Conservation (phyloP, 2,797 vertebrate genomes). For the Scolopax bukidnonensis region DNA sequence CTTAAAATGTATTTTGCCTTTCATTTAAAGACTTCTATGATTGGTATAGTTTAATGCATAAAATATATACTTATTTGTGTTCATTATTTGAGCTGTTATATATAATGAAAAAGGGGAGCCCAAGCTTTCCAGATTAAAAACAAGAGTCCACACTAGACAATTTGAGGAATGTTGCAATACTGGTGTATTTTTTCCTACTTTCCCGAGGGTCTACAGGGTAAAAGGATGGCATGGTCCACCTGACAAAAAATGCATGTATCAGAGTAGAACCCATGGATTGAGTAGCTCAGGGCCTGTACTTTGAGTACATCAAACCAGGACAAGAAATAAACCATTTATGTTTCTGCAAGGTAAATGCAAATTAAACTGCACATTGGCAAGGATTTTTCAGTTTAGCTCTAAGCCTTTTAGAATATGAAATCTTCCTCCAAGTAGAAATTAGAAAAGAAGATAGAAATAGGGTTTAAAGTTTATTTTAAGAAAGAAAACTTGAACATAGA, state of each 20-base stretch:
- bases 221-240: not conserved
- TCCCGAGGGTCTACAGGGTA: not conserved
- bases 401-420: constrained; percentile 23
- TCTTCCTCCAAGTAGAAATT: constrained; percentile 28
- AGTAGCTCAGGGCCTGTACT: not conserved
- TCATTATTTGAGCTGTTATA: not conserved
- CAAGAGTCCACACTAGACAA: not conserved
- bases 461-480: constrained; percentile 54
- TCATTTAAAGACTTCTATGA: not conserved
- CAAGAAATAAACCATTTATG: constrained; percentile 30
- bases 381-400: constrained; percentile 28
- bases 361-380: constrained; percentile 24
- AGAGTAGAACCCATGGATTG: not conserved
- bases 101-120: not conserved
- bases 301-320: not conserved
- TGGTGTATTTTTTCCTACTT: not conserved
- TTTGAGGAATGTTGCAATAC: not conserved
- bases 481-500: constrained; percentile 36
- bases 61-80: not conserved
- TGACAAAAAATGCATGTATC: not conserved
- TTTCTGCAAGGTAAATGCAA: constrained; percentile 45
- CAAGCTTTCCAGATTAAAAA: not conserved
- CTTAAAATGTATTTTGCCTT: not conserved
- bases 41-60: not conserved
- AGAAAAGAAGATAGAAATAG: constrained; percentile 34